Conservation (phyloP, 2,888 invertebrate genomes). For the Ryuthela nishihirai region DNA sequence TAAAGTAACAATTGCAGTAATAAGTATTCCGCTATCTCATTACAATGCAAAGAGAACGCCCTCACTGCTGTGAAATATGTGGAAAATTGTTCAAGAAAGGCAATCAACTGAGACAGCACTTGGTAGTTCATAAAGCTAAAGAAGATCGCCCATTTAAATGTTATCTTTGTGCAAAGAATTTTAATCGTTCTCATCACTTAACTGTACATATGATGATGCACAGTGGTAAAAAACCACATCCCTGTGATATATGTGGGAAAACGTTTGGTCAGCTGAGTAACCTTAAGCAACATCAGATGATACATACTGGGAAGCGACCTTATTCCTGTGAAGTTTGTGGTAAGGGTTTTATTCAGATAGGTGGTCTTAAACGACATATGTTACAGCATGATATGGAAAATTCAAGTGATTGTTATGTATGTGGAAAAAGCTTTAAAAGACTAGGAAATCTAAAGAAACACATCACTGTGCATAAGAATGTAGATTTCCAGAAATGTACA, state of each 20-base stretch:
- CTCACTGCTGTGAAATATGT: constrained; percentile 28
- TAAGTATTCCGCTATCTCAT: too few relatives aligned
- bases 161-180: constrained; percentile 28
- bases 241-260: constrained; percentile 29
- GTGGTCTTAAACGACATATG: constrained; percentile 19
- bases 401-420: constrained; percentile 20
- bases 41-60: constrained; percentile 25
- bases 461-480: constrained; percentile 16
- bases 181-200: constrained; percentile 29
- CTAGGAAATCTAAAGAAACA: constrained; percentile 27
- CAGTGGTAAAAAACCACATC: constrained; percentile 24
- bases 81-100: constrained; percentile 31
- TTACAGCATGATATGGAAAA: constrained; percentile 19
- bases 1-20: too few relatives aligned
- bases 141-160: constrained; percentile 31
- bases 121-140: constrained; percentile 25
- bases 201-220: constrained; percentile 29
- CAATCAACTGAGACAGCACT: constrained; percentile 28
- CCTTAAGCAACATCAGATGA: constrained; percentile 19
- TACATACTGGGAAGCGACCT: constrained; percentile 16
- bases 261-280: constrained; percentile 32
- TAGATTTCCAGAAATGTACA: constrained; percentile 14
- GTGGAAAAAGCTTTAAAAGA: constrained; percentile 31
- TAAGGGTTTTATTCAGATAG: constrained; percentile 20
- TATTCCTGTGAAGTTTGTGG: constrained; percentile 25